These are phyloP conservation scores for Paratrypauchen microcephalus DNA, from an alignment of 2,797 vertebrate genomes.

Conservation along the genomic window DNA sequence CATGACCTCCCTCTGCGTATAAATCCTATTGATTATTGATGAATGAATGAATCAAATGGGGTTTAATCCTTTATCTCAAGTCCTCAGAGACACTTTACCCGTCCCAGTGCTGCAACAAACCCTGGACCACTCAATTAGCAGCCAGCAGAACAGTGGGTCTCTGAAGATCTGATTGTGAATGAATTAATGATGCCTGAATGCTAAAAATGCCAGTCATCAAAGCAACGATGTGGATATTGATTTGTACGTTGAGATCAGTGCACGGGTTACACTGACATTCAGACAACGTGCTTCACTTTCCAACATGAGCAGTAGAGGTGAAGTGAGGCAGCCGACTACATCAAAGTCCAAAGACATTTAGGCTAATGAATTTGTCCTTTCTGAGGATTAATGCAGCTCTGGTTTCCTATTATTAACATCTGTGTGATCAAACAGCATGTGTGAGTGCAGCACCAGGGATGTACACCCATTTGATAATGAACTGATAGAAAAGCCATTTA, in stretches of 20 bases:
- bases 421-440: slow-evolving; percentile 32
- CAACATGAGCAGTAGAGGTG: slow-evolving; percentile 47
- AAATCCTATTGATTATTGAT: neutral
- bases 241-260: slow-evolving; percentile 47
- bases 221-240: slow-evolving; percentile 56
- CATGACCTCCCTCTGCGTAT: neutral
- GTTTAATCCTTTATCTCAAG: neutral
- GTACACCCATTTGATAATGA: neutral
- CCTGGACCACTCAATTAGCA: slow-evolving; percentile 27
- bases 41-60: slow-evolving; percentile 3
- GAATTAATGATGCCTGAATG: slow-evolving; percentile 55
- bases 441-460: neutral
- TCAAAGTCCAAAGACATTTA: slow-evolving; percentile 77
- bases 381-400: slow-evolving; percentile 64
- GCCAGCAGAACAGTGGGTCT: slow-evolving; percentile 15
- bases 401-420: slow-evolving; percentile 54
- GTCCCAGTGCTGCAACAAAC: slow-evolving; percentile 5
- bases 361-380: slow-evolving; percentile 79
- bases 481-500: neutral
- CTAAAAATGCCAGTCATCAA: slow-evolving; percentile 11
- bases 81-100: slow-evolving; percentile 4
- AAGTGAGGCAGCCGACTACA: slow-evolving; percentile 45
- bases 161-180: slow-evolving; percentile 30
- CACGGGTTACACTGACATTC: slow-evolving; percentile 64
- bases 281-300: slow-evolving; percentile 49